phyloP scores from a whole-genome alignment of 1,140 invertebrate species.

The Drosophila parvula region DNA sequence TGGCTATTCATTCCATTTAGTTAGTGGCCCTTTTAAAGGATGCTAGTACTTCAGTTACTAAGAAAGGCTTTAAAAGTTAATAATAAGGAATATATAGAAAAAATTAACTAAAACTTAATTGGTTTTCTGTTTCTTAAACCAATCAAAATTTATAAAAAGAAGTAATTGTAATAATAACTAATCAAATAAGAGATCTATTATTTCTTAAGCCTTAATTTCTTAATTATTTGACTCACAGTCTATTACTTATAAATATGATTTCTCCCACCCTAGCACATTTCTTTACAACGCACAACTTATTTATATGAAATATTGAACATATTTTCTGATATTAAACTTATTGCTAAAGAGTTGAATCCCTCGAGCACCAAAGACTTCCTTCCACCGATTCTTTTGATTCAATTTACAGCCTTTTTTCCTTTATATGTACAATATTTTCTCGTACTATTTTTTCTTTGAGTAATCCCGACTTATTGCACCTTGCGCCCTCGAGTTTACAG shows the following conservation, averaged over 20 bases:
- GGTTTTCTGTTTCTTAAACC: no score
- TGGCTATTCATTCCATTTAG: slow-evolving; percentile 5
- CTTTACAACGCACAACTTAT: no score
- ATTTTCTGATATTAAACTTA: neutral
- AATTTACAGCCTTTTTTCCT: neutral
- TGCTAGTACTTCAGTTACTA: neutral
- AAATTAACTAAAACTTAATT: no score
- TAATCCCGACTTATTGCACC: slow-evolving; percentile 53
- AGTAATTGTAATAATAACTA: no score
- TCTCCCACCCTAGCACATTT: neutral
- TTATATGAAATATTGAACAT: neutral
- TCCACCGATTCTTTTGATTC: neutral
- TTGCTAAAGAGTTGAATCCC: no score
- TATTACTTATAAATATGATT: neutral
- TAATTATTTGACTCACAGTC: neutral
- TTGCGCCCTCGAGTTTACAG: neutral
- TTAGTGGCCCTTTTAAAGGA: neutral
- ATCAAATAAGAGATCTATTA: no score
- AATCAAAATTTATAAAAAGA: no score
- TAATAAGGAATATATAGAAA: neutral
- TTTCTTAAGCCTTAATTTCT: neutral
- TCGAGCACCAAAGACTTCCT: no score
- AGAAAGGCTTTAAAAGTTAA: neutral
- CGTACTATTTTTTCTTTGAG: slow-evolving; percentile 4
- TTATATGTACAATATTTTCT: neutral